Percentiles rank a stretch among this genome's conserved stretches.
Conservation (phyloP, 2,113 vertebrate species). For the Glaucomys volans region DNA sequence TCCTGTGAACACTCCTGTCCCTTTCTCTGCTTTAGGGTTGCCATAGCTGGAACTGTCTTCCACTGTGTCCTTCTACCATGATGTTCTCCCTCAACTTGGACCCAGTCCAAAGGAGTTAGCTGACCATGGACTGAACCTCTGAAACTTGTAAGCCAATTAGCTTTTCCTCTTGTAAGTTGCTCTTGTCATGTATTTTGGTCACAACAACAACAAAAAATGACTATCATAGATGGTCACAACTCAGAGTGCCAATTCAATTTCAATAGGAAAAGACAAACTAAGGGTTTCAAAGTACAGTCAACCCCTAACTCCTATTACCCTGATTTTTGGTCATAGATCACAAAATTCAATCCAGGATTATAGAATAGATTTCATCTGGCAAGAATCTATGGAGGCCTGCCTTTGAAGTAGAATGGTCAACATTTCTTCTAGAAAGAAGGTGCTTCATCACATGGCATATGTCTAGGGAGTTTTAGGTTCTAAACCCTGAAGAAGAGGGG, state of each 20-base stretch:
- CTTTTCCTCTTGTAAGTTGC: no score
- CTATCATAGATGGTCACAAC: no score
- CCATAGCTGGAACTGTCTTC: no score
- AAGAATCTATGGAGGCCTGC: neutral
- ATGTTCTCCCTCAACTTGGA: no score
- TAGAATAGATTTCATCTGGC: neutral
- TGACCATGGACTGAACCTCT: no score
- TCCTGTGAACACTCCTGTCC: no score
- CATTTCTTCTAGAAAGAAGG: neutral
- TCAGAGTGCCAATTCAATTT: neutral
- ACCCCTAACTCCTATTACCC: neutral
- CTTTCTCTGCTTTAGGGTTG: no score
- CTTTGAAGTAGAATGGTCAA: neutral
- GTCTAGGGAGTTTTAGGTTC: neutral
- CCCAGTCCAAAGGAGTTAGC: no score
- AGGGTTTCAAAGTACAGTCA: neutral
- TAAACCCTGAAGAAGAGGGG: neutral
- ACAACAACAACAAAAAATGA: no score
- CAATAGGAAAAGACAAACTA: neutral
- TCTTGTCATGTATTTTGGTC: no score
- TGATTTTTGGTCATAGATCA: neutral
- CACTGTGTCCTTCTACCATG: no score
- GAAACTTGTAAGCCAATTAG: no score
- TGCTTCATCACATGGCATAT: neutral
- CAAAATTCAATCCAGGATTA: neutral